A percentile compares a stretch with the other conserved stretches of the same genome.
phyloP scores from a whole-genome alignment of 2,113 vertebrate genomes.

The Heteronetta atricapilla region DNA sequence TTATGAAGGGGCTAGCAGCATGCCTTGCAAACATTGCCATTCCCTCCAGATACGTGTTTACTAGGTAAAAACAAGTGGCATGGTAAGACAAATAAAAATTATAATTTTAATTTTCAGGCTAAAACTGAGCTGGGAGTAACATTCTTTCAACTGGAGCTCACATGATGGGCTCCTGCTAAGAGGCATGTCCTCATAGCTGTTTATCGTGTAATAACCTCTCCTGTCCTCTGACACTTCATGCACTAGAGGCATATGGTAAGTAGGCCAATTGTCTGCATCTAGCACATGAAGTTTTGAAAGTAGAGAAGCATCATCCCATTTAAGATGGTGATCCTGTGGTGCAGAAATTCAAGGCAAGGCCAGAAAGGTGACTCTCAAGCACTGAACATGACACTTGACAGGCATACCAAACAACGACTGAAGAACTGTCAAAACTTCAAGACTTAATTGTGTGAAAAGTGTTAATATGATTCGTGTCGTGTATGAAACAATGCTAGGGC shows the following conservation, averaged over 20 bases:
- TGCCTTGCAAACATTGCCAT: background rate
- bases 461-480: no score
- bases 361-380: background rate
- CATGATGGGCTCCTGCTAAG: background rate
- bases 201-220: background rate
- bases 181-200: background rate
- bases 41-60: background rate
- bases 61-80: background rate
- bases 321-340: background rate
- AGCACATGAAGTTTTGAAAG: background rate
- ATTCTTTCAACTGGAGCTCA: background rate
- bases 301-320: rapidly evolving
- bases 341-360: background rate
- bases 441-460: no score
- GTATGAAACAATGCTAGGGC: no score
- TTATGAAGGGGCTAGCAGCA: background rate
- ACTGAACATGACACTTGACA: background rate
- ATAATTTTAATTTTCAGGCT: background rate
- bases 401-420: background rate
- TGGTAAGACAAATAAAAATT: background rate
- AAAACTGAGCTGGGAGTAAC: background rate
- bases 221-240: background rate
- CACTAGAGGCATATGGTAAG: background rate
- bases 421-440: background rate
- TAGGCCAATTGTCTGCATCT: background rate